These are phyloP conservation scores for Morelia viridis DNA, from an alignment of 2,797 vertebrate species.

Conservation along the genomic window DNA sequence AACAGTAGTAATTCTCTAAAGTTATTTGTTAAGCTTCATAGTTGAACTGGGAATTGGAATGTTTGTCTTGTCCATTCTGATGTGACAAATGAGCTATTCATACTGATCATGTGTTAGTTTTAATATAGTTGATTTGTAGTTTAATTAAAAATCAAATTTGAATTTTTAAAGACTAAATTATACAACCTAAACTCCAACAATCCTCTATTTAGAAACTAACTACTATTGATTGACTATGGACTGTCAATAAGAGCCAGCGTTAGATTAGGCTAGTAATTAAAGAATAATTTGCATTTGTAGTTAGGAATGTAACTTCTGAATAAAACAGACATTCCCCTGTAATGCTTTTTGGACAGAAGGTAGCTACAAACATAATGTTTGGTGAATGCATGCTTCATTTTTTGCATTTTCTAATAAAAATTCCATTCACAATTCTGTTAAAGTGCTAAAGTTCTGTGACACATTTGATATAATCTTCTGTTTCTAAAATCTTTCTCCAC, in stretches of 20 bases:
- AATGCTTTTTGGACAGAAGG: background rate
- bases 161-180: background rate
- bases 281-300: background rate
- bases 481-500: constrained; percentile 62
- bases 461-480: constrained; percentile 43
- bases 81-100: background rate
- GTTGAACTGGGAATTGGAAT: background rate
- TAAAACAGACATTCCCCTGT: background rate
- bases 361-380: background rate
- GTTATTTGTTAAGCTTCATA: background rate
- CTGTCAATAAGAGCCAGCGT: background rate
- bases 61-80: background rate
- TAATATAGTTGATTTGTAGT: background rate
- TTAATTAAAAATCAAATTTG: background rate
- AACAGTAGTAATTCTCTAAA: background rate
- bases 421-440: background rate
- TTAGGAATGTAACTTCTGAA: background rate
- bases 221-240: background rate
- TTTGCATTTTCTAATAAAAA: background rate
- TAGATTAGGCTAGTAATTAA: background rate
- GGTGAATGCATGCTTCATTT: background rate
- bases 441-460: background rate
- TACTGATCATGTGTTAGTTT: background rate
- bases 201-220: background rate
- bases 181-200: background rate